Base-by-base conservation (phyloP, 2,888 invertebrate genomes). In the Kryphioiulus occultus region DNA sequence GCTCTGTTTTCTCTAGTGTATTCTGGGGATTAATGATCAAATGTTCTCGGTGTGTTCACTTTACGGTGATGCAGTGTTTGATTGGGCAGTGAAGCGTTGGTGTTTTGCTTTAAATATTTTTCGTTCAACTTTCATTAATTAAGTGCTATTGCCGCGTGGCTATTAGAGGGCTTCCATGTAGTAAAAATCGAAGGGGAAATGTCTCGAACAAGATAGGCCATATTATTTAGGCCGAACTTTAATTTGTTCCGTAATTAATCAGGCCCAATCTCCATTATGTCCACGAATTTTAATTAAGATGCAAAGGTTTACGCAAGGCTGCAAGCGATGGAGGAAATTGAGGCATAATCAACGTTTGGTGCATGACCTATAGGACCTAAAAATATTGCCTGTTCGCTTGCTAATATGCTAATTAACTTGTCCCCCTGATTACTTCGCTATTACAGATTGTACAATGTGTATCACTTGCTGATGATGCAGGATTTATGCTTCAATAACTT, bases 231-330 rank as follows among this genome's bases (percentile, higher is more conserved):
- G 68, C 68, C 22, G 68, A 68, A 26, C 68, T 68, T 68, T 68
- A 68, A 68, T 68, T 68, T 68, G 68, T 68, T 26, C 68, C 68
- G 19, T 68, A 68, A 68, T 68, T 68, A 68, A 68, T 68, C 68
- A 68, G 68, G 1, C 68, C 0, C 68, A 68, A 68, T 68, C 68
- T 22, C 68, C 68, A 68, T 68, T 68, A 68, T 68, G 68, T 68
- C 68, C 22, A 10, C 26, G 68, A 22, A 19, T 68, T 68, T 68
- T 68, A 68, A 68, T 68, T 68, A 68, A 68, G 68, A 68, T 68
- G 68, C 68, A 68, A 68, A 68, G 68, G 26, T 26, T 68, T 26
- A 68, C 68, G 68, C 68, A 26, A 68, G 26, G 26, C 26, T 68
- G 68, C 68, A 1, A 26, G 3, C 9, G 68, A 68, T 68, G 68